Conservation (phyloP, 2,113 vertebrate species). For the Notarius lentiginosus region DNA sequence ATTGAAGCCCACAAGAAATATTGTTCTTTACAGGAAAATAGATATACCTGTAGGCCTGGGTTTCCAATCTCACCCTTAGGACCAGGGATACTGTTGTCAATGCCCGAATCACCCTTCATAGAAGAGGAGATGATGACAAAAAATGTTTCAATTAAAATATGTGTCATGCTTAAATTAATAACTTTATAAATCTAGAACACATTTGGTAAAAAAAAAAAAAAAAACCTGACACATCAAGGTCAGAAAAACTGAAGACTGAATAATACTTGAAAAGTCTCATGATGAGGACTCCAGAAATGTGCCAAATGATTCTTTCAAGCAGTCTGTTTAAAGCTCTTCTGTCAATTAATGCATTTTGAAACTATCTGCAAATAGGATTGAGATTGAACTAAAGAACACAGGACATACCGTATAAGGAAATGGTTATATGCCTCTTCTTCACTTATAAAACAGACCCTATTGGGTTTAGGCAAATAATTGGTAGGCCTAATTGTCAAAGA, state of each 20-base stretch:
- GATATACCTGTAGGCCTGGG: constrained; percentile 70
- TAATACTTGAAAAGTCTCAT: not conserved
- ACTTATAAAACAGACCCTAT: not conserved
- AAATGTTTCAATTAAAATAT: not conserved
- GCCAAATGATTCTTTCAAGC: no score
- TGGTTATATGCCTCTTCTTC: not conserved
- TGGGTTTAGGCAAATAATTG: not conserved
- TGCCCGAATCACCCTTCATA: constrained; percentile 76
- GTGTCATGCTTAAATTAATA: not conserved
- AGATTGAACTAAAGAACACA: not conserved
- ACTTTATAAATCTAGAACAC: not conserved
- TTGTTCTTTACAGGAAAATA: not conserved
- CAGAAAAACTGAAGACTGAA: not conserved
- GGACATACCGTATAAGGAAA: not conserved
- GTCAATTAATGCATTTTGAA: not conserved
- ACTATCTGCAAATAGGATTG: not conserved
- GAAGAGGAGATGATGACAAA: not conserved
- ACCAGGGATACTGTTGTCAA: constrained; percentile 65
- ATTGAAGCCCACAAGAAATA: not conserved
- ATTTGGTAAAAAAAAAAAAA: not conserved
- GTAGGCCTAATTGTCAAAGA: not conserved
- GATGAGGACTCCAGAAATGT: not conserved
- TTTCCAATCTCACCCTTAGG: constrained; percentile 77
- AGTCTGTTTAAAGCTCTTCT: not conserved
- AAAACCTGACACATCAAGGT: not conserved